A percentile compares a stretch with the other conserved stretches of the same genome.
Conservation (phyloP, 2,888 invertebrate species). For the Perizoma affinitatum region DNA sequence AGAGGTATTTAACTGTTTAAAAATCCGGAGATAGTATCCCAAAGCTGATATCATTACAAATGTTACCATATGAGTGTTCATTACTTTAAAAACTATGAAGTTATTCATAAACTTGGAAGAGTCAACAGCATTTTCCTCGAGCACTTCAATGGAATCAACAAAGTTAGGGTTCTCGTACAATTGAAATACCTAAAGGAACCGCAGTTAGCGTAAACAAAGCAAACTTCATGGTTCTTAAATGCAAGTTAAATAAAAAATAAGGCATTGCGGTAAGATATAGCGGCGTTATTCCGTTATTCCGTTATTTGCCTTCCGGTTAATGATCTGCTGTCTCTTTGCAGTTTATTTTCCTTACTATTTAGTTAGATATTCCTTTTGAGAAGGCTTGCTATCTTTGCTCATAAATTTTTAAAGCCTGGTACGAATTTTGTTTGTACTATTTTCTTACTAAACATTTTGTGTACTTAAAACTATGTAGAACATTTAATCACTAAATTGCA, state of each 20-base stretch:
- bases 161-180: constrained; percentile 5
- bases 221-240: constrained; percentile 27
- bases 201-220: constrained; percentile 32
- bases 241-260: constrained; percentile 32
- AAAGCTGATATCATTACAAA: no score
- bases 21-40: no score
- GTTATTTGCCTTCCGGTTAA: constrained; percentile 38
- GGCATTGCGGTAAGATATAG: constrained; percentile 32
- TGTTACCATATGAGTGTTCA: no score
- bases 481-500: no score
- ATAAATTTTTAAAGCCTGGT: constrained; percentile 24
- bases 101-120: neutral
- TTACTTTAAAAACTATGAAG: no score
- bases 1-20: no score
- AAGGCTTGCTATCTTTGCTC: constrained; percentile 21
- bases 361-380: constrained; percentile 29
- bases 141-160: constrained; percentile 14
- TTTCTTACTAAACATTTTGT: constrained; percentile 5
- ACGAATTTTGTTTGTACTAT: constrained; percentile 20
- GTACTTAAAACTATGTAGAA: no score
- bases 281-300: constrained; percentile 16
- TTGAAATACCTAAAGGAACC: constrained; percentile 19
- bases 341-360: constrained; percentile 35
- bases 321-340: constrained; percentile 32
- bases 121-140: constrained; percentile 1